Evolutionary conservation across 2,113 vertebrate species (phyloP), one percentile per base, ranked within the genome.

Genomic region (Sorex fumeus): DNA sequence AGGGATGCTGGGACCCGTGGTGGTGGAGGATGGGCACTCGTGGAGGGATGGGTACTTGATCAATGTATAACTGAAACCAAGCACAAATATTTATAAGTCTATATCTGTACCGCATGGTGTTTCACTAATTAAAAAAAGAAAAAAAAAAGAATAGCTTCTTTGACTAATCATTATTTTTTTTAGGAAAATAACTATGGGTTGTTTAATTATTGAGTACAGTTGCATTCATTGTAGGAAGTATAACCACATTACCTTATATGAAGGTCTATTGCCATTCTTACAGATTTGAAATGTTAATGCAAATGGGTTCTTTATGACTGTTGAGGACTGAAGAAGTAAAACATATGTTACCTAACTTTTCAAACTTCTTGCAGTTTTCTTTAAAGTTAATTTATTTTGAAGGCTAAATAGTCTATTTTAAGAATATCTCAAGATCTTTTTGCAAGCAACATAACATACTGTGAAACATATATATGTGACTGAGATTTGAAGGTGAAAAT

Each of bases 401-500:
- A 2, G 21, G 2, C 2, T 47, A 60, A 27, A 72, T 64, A 53
- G 43, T 83, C 47, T 50, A 50, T 50, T 88, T 70, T 15, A 13
- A 75, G 10, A 53, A 21, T 79, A 13, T 50, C 25, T 95, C 19
- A 81, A 8, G 87, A 40, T 34, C 69, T 23, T 85, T 67, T 25
- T 75, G 25, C 2, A 53, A 21, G 6, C 47, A 79, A 27, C 5
- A 74, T 45, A 74, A 87, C 21, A 16, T 21, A 62, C 0, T 70
- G 7, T 12, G 27, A 70, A n/a, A 3, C 7, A 66, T 2, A 15
- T 84, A 43, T 53, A 43, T 64, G 30, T 62, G 32, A 16, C 19
- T 28, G 12, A 76, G 60, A 80, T 76, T 30, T 57, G 62, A 88
- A 95, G 6, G 11, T 53, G 32, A 64, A 88, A 88, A 36, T 85